Conservation (phyloP, 2,888 invertebrate species). For the Danaus chrysippus region DNA sequence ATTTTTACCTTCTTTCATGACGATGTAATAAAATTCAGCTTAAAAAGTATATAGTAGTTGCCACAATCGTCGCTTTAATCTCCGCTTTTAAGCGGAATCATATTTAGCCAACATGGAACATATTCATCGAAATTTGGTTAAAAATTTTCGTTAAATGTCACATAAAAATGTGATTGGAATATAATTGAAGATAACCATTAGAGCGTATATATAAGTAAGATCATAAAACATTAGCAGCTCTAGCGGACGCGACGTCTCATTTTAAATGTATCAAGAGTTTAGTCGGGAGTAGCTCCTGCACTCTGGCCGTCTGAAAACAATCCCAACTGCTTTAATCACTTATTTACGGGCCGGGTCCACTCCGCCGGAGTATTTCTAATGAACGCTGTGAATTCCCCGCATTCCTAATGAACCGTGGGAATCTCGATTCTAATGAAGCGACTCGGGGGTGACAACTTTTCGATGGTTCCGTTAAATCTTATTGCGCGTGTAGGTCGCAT, state of each 20-base stretch:
- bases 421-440: slow-evolving; percentile 72
- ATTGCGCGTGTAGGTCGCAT: slow-evolving; percentile 54
- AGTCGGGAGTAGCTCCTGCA: slow-evolving; percentile 51
- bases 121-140: slow-evolving; percentile 3
- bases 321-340: slow-evolving; percentile 77
- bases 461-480: slow-evolving; percentile 52
- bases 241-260: slow-evolving; percentile 49
- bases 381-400: slow-evolving; percentile 68
- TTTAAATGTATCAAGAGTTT: slow-evolving; percentile 72
- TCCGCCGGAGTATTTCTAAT: slow-evolving; percentile 70
- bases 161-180: background rate
- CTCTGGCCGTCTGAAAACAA: slow-evolving; percentile 67
- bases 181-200: slow-evolving; percentile 33
- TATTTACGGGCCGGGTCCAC: slow-evolving; percentile 73
- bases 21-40: slow-evolving; percentile 78
- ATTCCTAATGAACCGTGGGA: slow-evolving; percentile 76
- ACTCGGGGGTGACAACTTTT: slow-evolving; percentile 36
- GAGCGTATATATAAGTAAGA: slow-evolving; percentile 44
- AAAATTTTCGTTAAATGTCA: slow-evolving; percentile 4
- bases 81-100: slow-evolving; percentile 10
- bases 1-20: slow-evolving; percentile 73
- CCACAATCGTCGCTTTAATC: slow-evolving; percentile 31
- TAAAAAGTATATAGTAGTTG: slow-evolving; percentile 54
- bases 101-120: slow-evolving; percentile 8
- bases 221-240: slow-evolving; percentile 54